A percentile compares a stretch with the other conserved stretches of the same genome.
Evolutionary conservation across 2,888 invertebrate species (phyloP).

Genomic region (Diabrotica balteata): DNA sequence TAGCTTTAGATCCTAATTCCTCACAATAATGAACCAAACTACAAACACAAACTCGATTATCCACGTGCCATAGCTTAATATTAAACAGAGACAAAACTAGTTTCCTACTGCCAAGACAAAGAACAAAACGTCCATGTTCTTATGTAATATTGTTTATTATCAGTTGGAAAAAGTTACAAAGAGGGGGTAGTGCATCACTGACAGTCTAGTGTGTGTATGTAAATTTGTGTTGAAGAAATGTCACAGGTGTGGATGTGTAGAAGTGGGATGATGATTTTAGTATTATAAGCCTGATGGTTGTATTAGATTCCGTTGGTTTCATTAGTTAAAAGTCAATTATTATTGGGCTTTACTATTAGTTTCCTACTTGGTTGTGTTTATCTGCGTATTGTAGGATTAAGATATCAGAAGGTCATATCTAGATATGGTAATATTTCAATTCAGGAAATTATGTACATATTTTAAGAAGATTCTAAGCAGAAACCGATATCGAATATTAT

Average conservation of each 20-base stretch:
- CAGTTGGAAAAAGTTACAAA: neutral
- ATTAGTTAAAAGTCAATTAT: neutral
- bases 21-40: conserved; percentile 1
- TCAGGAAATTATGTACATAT: too few species aligned
- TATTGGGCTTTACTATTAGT: neutral
- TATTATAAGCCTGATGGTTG: neutral
- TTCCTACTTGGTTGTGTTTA: neutral
- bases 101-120: neutral
- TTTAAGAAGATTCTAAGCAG: too few species aligned
- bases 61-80: conserved; percentile 4
- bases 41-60: neutral
- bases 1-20: too few species aligned
- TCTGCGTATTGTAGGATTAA: neutral
- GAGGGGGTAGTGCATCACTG: neutral
- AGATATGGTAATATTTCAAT: too few species aligned
- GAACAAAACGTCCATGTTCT: conserved; percentile 3
- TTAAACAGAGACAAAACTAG: conserved; percentile 1
- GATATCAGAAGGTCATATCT: too few species aligned
- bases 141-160: conserved; percentile 6
- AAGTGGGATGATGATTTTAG: conserved; percentile 10
- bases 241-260: conserved; percentile 8
- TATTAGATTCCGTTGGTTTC: neutral
- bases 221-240: neutral
- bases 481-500: too few species aligned
- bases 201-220: conserved; percentile 2